These are phyloP conservation scores for Poeciliopsis turneri DNA, from an alignment of 2,797 vertebrate genomes.

Conservation along the genomic window DNA sequence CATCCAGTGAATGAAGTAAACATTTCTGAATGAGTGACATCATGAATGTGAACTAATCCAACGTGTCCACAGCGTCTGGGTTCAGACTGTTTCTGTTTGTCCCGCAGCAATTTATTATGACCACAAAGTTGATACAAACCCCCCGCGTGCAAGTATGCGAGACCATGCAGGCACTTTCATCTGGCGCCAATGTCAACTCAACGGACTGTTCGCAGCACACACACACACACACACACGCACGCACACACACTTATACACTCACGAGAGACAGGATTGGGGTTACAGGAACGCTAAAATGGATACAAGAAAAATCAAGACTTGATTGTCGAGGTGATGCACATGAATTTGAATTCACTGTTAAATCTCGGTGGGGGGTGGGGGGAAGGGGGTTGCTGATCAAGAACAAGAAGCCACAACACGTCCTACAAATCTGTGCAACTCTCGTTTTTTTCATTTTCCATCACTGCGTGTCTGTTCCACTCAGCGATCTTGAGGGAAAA, in stretches of 20 bases:
- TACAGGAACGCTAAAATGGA: conserved; percentile 2
- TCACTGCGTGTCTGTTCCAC: conserved; percentile 55
- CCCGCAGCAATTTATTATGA: conserved; percentile 37
- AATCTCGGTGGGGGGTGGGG: not conserved
- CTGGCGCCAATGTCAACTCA: conserved; percentile 63
- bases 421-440: conserved; percentile 11
- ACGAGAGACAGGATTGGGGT: conserved; percentile 30
- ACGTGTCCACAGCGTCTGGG: conserved; percentile 56
- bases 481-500: conserved; percentile 50
- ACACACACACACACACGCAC: not conserved
- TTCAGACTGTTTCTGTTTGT: conserved; percentile 50
- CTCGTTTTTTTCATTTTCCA: conserved; percentile 42
- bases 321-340: not conserved
- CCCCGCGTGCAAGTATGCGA: conserved; percentile 29
- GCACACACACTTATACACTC: conserved; percentile 15
- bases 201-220: conserved; percentile 44
- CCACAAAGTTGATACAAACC: conserved; percentile 53
- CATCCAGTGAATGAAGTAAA: no score
- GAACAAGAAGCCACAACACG: not conserved
- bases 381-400: conserved; percentile 18
- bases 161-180: conserved; percentile 59
- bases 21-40: conserved; percentile 15
- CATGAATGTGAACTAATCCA: conserved; percentile 20
- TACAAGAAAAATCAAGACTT: conserved; percentile 19
- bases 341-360: not conserved